Evolutionary conservation across 1,140 invertebrate genomes (phyloP).

Genomic region (Polypedilum pembai): DNA sequence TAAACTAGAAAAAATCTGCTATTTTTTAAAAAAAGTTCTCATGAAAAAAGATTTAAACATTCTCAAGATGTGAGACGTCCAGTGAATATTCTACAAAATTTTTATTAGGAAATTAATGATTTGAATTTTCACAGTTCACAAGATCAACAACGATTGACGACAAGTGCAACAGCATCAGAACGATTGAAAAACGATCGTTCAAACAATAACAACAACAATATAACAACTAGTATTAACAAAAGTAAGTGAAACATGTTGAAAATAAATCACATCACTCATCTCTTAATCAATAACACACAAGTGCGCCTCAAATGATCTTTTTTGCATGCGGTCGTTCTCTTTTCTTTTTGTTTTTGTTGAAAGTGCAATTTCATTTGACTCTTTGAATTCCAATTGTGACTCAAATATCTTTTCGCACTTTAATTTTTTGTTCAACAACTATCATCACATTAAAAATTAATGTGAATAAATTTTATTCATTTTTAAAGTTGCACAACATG

Average conservation of each 20-base stretch:
- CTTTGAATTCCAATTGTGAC: constrained; percentile 25
- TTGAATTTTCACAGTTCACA: not conserved
- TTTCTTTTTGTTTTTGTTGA: not conserved
- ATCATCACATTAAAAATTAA: constrained; percentile 1
- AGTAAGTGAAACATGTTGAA: constrained; percentile 22
- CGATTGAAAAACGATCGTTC: constrained; percentile 20
- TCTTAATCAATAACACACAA: not conserved
- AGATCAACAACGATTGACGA: not conserved
- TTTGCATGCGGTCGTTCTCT: not conserved
- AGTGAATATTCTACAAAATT: no score
- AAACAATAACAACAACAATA: constrained; percentile 7
- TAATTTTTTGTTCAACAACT: not conserved
- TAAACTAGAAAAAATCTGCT: no score
- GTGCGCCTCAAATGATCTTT: not conserved
- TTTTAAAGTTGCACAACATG: not conserved
- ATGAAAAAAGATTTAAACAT: no score
- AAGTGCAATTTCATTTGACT: not conserved
- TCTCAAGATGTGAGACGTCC: no score
- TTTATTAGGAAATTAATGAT: not conserved
- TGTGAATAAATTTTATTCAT: not conserved
- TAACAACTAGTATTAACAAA: not conserved
- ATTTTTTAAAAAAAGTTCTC: no score
- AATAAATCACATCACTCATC: constrained; percentile 26
- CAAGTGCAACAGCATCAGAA: not conserved
- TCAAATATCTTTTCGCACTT: not conserved